Percentiles rank a stretch among this genome's conserved stretches.
phyloP scores from a whole-genome alignment of 2,797 vertebrate species.

The Poeciliopsis paucimaculata region DNA sequence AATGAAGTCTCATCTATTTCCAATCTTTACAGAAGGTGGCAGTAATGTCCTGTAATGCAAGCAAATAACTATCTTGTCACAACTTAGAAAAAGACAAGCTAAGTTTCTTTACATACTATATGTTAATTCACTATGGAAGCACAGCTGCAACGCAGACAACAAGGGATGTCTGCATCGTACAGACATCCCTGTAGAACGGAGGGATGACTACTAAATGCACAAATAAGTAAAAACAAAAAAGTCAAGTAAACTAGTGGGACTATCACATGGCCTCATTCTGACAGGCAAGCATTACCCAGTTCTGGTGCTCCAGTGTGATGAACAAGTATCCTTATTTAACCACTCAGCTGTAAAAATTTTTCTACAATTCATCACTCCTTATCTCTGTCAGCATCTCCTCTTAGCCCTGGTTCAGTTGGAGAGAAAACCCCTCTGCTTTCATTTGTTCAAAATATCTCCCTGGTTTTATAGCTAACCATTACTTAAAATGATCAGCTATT shows the following conservation, averaged over 20 bases:
- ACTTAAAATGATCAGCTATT: not conserved
- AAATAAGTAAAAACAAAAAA: no score
- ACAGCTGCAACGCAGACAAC: not conserved
- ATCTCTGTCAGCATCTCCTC: not conserved
- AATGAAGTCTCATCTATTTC: not conserved
- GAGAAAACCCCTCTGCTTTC: not conserved
- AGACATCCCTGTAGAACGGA: no score
- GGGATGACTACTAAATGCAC: no score
- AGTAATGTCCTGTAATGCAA: not conserved
- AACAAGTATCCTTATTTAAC: no score
- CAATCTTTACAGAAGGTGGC: not conserved
- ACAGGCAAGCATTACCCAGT: no score
- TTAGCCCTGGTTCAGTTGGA: not conserved
- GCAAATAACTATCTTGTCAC: not conserved
- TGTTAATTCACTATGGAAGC: not conserved
- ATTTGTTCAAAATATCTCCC: not conserved
- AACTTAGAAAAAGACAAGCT: not conserved
- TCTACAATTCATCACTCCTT: not conserved
- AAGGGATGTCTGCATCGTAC: not conserved
- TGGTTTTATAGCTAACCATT: not conserved
- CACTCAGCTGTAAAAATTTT: not conserved
- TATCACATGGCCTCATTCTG: no score
- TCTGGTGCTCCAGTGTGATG: no score
- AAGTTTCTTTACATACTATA: not conserved
- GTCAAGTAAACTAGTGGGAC: no score